Conservation (phyloP, 2,113 vertebrate genomes). For the Prunella himalayana region DNA sequence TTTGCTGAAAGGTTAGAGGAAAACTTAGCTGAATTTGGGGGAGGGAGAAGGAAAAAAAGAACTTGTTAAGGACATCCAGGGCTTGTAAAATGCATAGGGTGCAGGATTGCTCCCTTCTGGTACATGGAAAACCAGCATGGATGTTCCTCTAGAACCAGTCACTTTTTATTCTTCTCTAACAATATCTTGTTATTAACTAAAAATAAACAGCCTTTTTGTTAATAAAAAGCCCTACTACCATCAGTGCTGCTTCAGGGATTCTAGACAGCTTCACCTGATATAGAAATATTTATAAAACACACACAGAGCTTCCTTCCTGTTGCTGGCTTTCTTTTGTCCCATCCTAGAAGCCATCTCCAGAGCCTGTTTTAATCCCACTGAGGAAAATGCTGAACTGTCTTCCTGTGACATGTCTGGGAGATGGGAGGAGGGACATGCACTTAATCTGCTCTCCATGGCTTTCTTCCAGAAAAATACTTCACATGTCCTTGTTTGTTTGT, state of each 20-base stretch:
- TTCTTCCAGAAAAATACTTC: conserved; percentile 41
- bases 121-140: background rate
- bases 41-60: fast-evolving
- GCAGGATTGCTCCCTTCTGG: background rate
- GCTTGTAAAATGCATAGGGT: background rate
- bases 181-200: background rate
- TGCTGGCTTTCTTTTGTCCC: background rate
- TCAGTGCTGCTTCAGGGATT: background rate
- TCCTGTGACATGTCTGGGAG: background rate
- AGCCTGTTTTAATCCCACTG: background rate
- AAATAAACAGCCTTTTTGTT: background rate
- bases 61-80: background rate
- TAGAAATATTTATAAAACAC: background rate
- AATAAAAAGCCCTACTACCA: background rate
- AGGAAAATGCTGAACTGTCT: background rate
- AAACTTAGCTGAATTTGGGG: background rate
- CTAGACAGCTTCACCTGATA: background rate
- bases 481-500: conserved; percentile 49
- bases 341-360: background rate
- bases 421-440: background rate
- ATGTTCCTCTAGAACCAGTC: background rate
- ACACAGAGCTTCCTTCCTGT: background rate
- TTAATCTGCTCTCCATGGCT: background rate
- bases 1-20: background rate
- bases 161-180: background rate